Percentiles rank a stretch among this genome's conserved stretches.
These are phyloP conservation scores for Pedicia rivosa DNA, from an alignment of 2,888 invertebrate species.

Conservation along the genomic window DNA sequence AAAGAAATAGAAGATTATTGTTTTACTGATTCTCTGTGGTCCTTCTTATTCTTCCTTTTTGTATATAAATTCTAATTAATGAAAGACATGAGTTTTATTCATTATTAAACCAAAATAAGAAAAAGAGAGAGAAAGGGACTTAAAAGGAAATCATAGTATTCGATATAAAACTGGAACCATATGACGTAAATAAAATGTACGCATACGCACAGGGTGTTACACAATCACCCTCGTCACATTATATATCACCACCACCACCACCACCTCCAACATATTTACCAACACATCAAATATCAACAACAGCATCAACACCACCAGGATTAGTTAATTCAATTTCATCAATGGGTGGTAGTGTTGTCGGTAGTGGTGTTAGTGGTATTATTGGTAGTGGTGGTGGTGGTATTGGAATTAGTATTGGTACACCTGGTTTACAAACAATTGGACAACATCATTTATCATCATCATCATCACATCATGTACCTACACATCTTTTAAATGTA, in stretches of 20 bases:
- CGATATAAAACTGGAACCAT: constrained; percentile 16
- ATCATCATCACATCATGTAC: too few species aligned
- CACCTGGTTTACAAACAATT: too few species aligned
- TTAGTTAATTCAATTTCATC: constrained; percentile 12
- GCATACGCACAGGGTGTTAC: constrained; percentile 15
- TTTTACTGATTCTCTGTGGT: too few species aligned
- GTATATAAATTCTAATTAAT: too few species aligned
- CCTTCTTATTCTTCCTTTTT: too few species aligned
- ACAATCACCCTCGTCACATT: constrained; percentile 13
- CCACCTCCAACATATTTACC: constrained; percentile 8
- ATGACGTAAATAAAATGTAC: constrained; percentile 16
- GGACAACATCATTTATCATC: too few species aligned
- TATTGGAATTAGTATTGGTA: not conserved
- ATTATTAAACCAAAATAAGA: too few species aligned
- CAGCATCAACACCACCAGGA: not conserved
- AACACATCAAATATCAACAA: not conserved
- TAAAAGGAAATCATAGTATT: too few species aligned
- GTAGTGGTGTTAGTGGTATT: too few species aligned
- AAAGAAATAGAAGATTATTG: too few species aligned
- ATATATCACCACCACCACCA: constrained; percentile 13
- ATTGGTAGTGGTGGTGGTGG: constrained; percentile 6
- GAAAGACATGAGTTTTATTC: too few species aligned
- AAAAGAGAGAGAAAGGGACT: too few species aligned
- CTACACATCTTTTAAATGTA: not conserved
- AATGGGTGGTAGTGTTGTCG: constrained; percentile 14